Evolutionary conservation across 2,797 vertebrate species (phyloP).

Genomic region (Sebastiscus albofasciatus): DNA sequence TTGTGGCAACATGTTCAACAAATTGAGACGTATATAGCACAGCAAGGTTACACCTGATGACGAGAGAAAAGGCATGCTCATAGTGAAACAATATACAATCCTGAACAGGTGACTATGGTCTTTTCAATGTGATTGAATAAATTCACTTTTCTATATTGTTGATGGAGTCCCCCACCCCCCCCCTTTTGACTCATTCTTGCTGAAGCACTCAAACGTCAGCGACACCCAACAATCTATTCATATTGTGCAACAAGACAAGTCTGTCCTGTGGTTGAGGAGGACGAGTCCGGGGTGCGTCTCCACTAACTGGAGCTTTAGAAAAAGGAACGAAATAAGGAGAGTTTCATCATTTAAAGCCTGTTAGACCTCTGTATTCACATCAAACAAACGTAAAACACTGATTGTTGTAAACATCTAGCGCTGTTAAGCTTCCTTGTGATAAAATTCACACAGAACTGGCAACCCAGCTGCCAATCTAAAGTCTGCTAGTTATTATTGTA

Average conservation of each 20-base stretch:
- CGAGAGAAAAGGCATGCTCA: conserved; percentile 74
- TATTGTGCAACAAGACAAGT: conserved; percentile 38
- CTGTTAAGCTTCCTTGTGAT: conserved; percentile 21
- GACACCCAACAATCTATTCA: conserved; percentile 20
- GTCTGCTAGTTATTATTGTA: conserved; percentile 28
- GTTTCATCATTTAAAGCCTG: conserved; percentile 26
- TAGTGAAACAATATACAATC: conserved; percentile 58
- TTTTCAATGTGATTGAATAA: conserved; percentile 30
- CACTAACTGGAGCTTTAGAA: conserved; percentile 6
- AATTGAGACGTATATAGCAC: conserved; percentile 41
- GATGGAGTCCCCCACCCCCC: conserved; percentile 11
- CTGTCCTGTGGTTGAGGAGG: conserved; percentile 18
- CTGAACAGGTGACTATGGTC: conserved; percentile 33
- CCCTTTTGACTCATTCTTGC: conserved; percentile 14
- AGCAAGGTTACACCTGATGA: conserved; percentile 55
- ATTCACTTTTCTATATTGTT: conserved; percentile 24
- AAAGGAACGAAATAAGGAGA: conserved; percentile 17
- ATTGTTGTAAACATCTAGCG: conserved; percentile 57
- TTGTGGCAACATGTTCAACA: conserved; percentile 44
- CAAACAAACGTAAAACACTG: conserved; percentile 46
- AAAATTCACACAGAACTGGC: conserved; percentile 64
- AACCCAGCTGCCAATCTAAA: conserved; percentile 73
- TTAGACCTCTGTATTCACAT: conserved; percentile 25
- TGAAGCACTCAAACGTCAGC: conserved; percentile 44
- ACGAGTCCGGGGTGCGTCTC: background rate